A percentile compares a stretch with the other conserved stretches of the same genome.
phyloP scores from a whole-genome alignment of 1,140 invertebrate species.

The Vanessa atalanta region DNA sequence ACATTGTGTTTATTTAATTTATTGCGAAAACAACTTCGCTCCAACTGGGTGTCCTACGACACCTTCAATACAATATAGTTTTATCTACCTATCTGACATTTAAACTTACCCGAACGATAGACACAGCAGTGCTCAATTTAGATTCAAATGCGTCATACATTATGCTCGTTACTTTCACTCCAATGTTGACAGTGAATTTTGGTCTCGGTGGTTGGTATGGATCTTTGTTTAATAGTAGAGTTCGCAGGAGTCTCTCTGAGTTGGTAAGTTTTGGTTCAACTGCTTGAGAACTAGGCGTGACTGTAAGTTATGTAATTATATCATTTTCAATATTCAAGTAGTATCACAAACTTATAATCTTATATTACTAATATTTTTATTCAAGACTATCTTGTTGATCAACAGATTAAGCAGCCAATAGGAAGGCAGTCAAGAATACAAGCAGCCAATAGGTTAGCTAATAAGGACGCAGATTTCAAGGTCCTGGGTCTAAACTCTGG shows the following conservation, averaged over 20 bases:
- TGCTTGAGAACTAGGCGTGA: conserved; percentile 50
- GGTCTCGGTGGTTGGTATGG: conserved; percentile 52
- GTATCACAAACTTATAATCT: too few relatives aligned
- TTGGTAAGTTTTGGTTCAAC: conserved; percentile 55
- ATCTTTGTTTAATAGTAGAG: conserved; percentile 46
- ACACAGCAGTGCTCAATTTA: conserved; percentile 56
- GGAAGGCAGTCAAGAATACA: too few relatives aligned
- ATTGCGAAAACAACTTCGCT: too few relatives aligned
- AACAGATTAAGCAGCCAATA: too few relatives aligned
- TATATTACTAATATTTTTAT: too few relatives aligned
- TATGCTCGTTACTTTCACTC: conserved; percentile 53
- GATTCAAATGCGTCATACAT: conserved; percentile 59
- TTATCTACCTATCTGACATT: background rate
- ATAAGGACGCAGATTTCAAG: too few relatives aligned
- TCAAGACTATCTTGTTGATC: too few relatives aligned
- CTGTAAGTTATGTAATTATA: conserved; percentile 34
- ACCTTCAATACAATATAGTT: too few relatives aligned
- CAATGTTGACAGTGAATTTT: conserved; percentile 49
- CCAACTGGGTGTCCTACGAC: too few relatives aligned
- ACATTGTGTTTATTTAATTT: too few relatives aligned
- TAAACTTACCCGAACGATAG: conserved; percentile 57
- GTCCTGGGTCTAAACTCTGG: too few relatives aligned
- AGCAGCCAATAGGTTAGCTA: too few relatives aligned
- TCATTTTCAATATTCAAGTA: background rate
- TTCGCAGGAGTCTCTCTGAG: conserved; percentile 53